Evolutionary conservation across 2,888 invertebrate species (phyloP).

Genomic region (Pristionchus japonicus): DNA sequence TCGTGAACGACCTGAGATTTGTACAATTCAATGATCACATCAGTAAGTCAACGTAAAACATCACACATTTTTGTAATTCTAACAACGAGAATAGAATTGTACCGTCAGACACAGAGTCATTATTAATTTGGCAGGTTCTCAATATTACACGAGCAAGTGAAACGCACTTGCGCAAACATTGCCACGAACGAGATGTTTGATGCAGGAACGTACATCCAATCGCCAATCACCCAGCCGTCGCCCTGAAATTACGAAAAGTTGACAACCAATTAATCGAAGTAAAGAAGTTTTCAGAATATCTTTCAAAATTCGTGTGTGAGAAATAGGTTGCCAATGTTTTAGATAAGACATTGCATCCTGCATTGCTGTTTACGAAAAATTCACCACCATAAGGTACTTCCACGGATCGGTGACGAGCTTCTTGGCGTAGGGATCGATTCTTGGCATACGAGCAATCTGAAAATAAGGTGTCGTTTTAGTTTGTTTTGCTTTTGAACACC

Average conservation of each 20-base stretch:
- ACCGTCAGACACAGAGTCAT: too few species aligned
- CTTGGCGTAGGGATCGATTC: background rate
- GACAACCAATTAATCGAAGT: background rate
- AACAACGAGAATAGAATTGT: too few species aligned
- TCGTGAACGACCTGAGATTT: background rate
- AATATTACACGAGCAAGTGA: background rate
- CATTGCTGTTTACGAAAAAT: background rate
- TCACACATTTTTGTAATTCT: too few species aligned
- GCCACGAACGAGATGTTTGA: background rate
- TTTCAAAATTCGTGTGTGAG: background rate
- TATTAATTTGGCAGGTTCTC: too few species aligned
- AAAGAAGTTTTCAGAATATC: background rate
- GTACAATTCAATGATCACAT: too few species aligned
- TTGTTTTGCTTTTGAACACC: background rate
- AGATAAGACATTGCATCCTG: background rate
- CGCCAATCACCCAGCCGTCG: slow-evolving; percentile 7
- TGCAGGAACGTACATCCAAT: background rate
- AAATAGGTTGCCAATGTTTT: background rate
- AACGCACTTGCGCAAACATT: background rate
- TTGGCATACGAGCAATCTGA: background rate
- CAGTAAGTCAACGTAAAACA: too few species aligned
- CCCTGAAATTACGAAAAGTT: too few species aligned
- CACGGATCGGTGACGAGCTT: background rate
- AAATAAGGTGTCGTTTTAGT: background rate
- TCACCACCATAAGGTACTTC: background rate